Evolutionary conservation across 2,113 vertebrate species (phyloP).

Genomic region (Ptychochromis oligacanthus): DNA sequence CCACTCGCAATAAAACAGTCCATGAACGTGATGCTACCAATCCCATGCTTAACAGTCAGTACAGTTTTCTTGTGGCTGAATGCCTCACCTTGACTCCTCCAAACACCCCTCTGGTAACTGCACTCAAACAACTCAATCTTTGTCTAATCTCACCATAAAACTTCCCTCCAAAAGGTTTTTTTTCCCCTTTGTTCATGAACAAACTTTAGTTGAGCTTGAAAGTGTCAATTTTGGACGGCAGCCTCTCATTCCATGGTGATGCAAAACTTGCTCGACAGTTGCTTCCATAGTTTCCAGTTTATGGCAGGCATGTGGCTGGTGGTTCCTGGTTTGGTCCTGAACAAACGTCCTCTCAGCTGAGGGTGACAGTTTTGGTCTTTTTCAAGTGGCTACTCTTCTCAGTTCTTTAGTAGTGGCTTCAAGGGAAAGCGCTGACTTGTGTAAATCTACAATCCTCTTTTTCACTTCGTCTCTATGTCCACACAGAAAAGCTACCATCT

Average conservation of each 20-base stretch:
- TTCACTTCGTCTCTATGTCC: background rate
- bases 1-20: no score
- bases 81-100: background rate
- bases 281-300: background rate
- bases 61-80: background rate
- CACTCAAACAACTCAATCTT: no score
- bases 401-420: background rate
- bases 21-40: background rate
- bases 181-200: background rate
- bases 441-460: background rate
- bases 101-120: background rate
- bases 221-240: rapidly evolving
- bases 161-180: background rate
- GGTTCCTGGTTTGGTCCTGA: background rate
- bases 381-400: background rate
- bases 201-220: background rate
- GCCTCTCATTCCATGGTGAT: background rate
- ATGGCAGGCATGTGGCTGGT: background rate
- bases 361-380: background rate
- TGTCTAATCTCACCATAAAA: background rate
- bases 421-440: rapidly evolving
- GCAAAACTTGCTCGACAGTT: rapidly evolving
- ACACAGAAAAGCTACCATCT: rapidly evolving
- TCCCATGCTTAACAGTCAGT: rapidly evolving
- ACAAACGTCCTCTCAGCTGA: background rate